Evolutionary conservation across 2,797 vertebrate species (phyloP).

Genomic region (Artibeus jamaicensis): DNA sequence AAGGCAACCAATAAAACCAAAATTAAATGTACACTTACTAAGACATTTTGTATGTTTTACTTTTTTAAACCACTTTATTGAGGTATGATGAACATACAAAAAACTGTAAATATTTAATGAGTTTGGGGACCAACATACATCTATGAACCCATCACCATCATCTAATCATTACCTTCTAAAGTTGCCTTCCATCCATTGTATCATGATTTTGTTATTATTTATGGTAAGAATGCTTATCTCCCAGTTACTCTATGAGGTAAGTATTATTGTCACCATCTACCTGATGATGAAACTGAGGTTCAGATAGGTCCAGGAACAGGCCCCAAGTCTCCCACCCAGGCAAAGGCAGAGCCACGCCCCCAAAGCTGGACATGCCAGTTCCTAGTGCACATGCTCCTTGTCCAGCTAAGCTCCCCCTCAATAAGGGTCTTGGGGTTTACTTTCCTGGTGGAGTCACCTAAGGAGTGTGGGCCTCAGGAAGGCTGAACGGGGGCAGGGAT

Average conservation of each 20-base stretch:
- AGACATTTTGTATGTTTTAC: neutral
- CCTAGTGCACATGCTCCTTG: neutral
- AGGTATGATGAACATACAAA: neutral
- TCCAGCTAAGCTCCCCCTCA: rapidly evolving
- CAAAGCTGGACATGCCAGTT: rapidly evolving
- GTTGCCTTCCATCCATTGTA: neutral
- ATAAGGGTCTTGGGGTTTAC: neutral
- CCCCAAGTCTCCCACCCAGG: neutral
- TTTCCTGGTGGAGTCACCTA: neutral
- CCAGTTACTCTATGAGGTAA: neutral
- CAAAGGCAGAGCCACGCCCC: neutral
- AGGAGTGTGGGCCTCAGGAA: neutral
- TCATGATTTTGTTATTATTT: neutral
- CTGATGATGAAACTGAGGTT: neutral
- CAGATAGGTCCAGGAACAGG: neutral
- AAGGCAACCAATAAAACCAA: neutral
- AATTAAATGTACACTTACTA: neutral
- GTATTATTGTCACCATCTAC: neutral
- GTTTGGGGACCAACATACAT: neutral
- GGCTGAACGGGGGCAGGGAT: neutral
- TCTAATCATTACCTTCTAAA: neutral
- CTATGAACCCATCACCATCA: neutral
- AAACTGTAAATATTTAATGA: neutral
- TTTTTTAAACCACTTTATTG: neutral
- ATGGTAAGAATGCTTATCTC: neutral